Conservation (phyloP, 1,140 invertebrate genomes). For the Trachymyrmex cornetzi region DNA sequence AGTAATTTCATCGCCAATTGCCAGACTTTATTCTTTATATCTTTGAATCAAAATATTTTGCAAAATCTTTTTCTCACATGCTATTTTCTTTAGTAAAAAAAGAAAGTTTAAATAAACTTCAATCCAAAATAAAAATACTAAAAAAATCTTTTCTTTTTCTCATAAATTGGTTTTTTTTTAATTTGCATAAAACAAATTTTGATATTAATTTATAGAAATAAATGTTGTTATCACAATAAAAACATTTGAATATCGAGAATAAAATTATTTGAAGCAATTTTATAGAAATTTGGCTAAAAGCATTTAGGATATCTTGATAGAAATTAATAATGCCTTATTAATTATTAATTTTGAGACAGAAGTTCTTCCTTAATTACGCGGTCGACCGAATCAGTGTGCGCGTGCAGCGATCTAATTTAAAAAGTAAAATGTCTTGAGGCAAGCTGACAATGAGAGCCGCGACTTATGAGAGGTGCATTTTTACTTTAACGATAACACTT, state of each 20-base stretch:
- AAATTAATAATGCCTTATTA: not conserved
- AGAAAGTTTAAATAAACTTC: not conserved
- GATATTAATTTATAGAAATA: not conserved
- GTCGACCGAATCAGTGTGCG: conserved; percentile 24
- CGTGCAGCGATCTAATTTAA: conserved; percentile 54
- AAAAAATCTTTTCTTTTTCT: not conserved
- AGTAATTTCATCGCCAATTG: not conserved
- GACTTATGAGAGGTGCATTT: conserved; percentile 79
- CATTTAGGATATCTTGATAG: not conserved
- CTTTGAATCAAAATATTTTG: not conserved
- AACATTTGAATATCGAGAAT: not conserved
- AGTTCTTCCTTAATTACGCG: not conserved
- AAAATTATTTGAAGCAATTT: not conserved
- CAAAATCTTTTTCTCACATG: not conserved
- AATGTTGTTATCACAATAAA: not conserved
- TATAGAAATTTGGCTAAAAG: not conserved
- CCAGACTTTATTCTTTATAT: not conserved
- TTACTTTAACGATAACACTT: conserved; percentile 83
- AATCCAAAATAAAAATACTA: not conserved
- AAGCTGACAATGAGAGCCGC: conserved; percentile 77
- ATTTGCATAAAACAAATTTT: conserved; percentile 11
- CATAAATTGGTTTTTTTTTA: not conserved
- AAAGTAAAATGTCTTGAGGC: conserved; percentile 42
- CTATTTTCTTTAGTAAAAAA: not conserved
- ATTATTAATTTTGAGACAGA: not conserved